Conservation (phyloP, 2,113 vertebrate species). For the Corvus hawaiiensis region DNA sequence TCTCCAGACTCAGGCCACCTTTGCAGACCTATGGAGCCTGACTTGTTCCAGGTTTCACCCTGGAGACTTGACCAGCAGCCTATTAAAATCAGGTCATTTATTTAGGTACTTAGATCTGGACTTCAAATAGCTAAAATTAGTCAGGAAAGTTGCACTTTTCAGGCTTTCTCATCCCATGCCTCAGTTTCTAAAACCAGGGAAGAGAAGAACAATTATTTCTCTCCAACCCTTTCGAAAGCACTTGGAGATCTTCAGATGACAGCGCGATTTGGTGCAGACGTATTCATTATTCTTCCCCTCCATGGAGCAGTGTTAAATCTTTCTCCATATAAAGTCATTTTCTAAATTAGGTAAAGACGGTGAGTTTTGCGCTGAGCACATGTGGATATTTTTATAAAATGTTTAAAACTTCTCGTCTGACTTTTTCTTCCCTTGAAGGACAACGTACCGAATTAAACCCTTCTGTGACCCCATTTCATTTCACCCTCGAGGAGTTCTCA, state of each 20-base stretch:
- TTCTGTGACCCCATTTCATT: constrained; percentile 39
- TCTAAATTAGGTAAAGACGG: constrained; percentile 65
- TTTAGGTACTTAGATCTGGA: constrained; percentile 45
- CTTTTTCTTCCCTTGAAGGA: constrained; percentile 57
- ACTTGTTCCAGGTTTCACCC: background rate
- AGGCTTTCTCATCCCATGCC: constrained; percentile 35
- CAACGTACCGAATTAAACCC: constrained; percentile 45
- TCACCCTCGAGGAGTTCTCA: constrained; percentile 9
- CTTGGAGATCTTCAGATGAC: constrained; percentile 35
- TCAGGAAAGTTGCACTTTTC: background rate
- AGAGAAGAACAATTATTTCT: constrained; percentile 47
- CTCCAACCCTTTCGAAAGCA: constrained; percentile 23
- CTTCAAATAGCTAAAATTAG: constrained; percentile 56
- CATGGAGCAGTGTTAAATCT: constrained; percentile 43
- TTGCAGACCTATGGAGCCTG: background rate
- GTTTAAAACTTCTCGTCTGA: constrained; percentile 59
- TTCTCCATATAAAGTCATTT: constrained; percentile 63
- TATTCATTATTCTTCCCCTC: constrained; percentile 59
- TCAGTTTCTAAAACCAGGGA: constrained; percentile 56
- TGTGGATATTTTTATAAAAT: constrained; percentile 66
- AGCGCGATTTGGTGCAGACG: constrained; percentile 11
- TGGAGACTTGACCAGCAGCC: background rate
- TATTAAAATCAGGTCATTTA: constrained; percentile 56
- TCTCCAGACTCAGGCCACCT: background rate
- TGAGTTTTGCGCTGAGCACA: constrained; percentile 58